Evolutionary conservation across 2,888 invertebrate species (phyloP), one percentile per base, ranked within the genome.

Genomic region (Ectemnius cavifrons): DNA sequence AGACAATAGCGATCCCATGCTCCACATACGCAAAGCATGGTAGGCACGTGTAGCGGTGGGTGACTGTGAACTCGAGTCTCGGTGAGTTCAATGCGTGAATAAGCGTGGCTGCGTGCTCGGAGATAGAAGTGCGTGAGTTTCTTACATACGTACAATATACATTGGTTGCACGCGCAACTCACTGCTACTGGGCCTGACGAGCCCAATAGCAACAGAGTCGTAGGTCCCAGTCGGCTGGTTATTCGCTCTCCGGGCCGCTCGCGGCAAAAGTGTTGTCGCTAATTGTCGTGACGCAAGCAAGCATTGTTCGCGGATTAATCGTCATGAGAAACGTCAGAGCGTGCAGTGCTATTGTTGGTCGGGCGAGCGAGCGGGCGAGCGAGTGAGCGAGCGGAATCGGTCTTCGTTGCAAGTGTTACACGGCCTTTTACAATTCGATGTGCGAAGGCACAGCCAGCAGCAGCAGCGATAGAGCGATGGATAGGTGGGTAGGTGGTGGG

Each of bases 1-100:
- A 87, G 86, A 89, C 89, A 89, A 89, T 89, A 80, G 80, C 74
- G 83, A 82, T 89, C 89, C 89, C 89, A 89, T 89, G 89, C 89
- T 89, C 89, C 87, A 89, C 88, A 89, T 89, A 89, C 84, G 84
- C 80, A 80, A 85, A 86, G 78, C 78, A 78, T 81, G 82, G 80
- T 73, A 79, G 82, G 84, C 84, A 84, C 84, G 82, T 79, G 80
- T 75, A 78, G 13, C 63, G 52, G 69, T 64, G 62, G 67, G 65
- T 67, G 70, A 65, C 79, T 73, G 67, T 66, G 73, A 70, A 69
- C 58, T 45, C 16, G 58, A 11, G 37, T 14, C 6, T 27, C 59
- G n/a, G 20, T 14, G 46, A 14, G 56, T 20, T 59, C 27, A 27
- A n/a, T 18, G 62, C 23, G 16, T n/a, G 28, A 46, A 11, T 60